Evolutionary conservation across 1,140 invertebrate species (phyloP).

Genomic region (Macrosteles quadrilineatus): DNA sequence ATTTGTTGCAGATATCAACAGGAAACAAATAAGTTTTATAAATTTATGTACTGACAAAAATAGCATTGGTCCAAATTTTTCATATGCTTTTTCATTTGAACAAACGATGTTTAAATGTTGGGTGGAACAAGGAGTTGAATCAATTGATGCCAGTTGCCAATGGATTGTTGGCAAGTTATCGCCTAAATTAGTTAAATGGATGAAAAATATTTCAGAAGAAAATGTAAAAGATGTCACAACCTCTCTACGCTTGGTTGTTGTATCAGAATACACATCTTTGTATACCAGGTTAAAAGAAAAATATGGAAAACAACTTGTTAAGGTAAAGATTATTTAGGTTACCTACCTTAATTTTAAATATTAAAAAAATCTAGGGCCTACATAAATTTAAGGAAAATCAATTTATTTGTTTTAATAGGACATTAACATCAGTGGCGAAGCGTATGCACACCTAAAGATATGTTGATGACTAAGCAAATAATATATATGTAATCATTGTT

Average conservation of each 20-base stretch:
- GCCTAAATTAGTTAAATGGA: background rate
- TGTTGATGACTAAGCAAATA: no score
- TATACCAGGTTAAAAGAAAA: constrained; percentile 79
- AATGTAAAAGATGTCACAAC: constrained; percentile 39
- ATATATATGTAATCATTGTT: no score
- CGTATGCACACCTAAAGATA: no score
- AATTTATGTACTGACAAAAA: background rate
- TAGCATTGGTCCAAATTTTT: background rate
- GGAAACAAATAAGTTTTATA: background rate
- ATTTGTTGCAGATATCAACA: background rate
- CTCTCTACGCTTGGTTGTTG: constrained; percentile 68
- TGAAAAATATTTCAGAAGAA: constrained; percentile 1
- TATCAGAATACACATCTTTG: constrained; percentile 68
- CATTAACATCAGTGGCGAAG: no score
- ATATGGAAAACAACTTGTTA: constrained; percentile 72
- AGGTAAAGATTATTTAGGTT: constrained; percentile 52
- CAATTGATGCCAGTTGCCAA: background rate
- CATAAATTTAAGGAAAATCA: no score
- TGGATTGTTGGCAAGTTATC: constrained; percentile 59
- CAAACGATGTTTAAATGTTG: background rate
- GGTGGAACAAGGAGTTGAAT: background rate
- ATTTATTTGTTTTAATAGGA: no score
- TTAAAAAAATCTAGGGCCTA: no score
- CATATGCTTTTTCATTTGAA: background rate
- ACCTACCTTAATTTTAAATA: background rate